phyloP scores from a whole-genome alignment of 1,140 invertebrate species.

The Papilio polyxenes region DNA sequence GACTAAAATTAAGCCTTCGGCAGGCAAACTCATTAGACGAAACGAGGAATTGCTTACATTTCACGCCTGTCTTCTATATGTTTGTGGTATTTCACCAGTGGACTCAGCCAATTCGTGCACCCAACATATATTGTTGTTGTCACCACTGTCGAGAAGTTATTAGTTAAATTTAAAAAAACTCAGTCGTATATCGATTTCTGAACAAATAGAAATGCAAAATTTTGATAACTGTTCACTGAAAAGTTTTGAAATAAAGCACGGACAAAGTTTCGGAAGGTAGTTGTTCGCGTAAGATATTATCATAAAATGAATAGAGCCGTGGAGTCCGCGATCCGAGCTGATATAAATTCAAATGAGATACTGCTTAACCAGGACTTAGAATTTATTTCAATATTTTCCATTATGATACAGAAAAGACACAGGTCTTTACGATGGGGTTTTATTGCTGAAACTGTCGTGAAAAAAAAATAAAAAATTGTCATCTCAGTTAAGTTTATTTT shows the following conservation, averaged over 20 bases:
- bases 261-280: background rate
- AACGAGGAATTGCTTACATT: no score
- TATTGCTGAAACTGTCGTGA: no score
- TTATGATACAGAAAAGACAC: background rate
- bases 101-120: no score
- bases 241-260: background rate
- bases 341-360: conserved; percentile 24
- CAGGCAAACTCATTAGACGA: no score
- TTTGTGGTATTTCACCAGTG: no score
- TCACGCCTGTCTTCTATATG: no score
- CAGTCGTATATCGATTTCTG: background rate
- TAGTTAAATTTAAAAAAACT: background rate
- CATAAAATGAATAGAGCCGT: conserved; percentile 21
- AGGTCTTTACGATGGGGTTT: no score
- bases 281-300: conserved; percentile 25
- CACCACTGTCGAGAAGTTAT: no score
- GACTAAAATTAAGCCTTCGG: no score
- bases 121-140: no score
- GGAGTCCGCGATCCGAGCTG: background rate
- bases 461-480: no score
- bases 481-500: no score
- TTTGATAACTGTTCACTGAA: background rate
- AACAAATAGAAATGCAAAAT: background rate
- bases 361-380: background rate
- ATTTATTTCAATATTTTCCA: background rate